A percentile compares a stretch with the other conserved stretches of the same genome.
phyloP scores from a whole-genome alignment of 2,888 invertebrate species.

The Mythimna ferrago region DNA sequence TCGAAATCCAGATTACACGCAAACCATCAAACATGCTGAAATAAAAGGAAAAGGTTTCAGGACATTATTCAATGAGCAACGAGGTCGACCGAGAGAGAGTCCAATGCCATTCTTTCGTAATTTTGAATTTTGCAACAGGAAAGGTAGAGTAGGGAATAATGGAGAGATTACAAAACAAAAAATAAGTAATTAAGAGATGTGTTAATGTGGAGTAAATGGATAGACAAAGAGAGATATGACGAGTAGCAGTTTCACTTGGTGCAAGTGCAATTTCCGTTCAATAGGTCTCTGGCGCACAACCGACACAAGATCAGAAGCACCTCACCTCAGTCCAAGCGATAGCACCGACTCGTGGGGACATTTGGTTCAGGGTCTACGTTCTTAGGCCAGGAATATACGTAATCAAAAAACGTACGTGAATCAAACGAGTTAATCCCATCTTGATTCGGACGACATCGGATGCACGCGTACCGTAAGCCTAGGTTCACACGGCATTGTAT shows the following conservation, averaged over 20 bases:
- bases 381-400: conserved; percentile 1
- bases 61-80: conserved; percentile 51
- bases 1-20: conserved; percentile 88
- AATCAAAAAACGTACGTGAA: not conserved
- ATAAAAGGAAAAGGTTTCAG: conserved; percentile 78
- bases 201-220: conserved; percentile 13
- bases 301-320: not conserved
- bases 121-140: conserved; percentile 75
- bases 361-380: not conserved
- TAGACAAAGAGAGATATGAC: conserved; percentile 8
- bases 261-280: not conserved
- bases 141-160: not conserved
- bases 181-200: not conserved
- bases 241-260: not conserved
- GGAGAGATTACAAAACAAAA: not conserved
- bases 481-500: too few species aligned
- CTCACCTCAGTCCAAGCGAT: not conserved
- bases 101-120: conserved; percentile 79
- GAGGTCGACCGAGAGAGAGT: conserved; percentile 81
- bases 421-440: not conserved
- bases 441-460: not conserved
- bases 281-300: conserved; percentile 5
- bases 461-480: not conserved
- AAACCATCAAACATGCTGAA: conserved; percentile 91
- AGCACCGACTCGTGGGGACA: not conserved